Evolutionary conservation across 2,797 vertebrate species (phyloP), one percentile per base, ranked within the genome.

Genomic region (Schizothorax lantsangensis): DNA sequence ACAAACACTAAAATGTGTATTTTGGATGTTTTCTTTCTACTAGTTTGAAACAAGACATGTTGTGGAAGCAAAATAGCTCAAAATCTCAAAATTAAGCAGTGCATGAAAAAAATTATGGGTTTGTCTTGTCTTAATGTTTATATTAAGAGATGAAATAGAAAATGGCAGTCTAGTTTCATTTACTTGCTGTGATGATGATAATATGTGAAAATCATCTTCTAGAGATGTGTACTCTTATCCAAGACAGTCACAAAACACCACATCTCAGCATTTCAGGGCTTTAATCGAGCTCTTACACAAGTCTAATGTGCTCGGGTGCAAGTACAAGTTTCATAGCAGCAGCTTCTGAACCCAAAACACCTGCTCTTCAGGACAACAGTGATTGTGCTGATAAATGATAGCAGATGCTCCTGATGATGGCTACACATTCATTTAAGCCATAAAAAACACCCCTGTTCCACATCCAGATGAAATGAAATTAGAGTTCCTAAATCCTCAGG

Each of bases 241-340:
- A 75, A 19, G 17, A 30, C 45, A 52, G 40, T 79, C 64, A 79
- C 57, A 81, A 73, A 81, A 72, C 84, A 86, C 68, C 26, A 73
- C 68, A 80, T 86, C 52, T 87, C 78, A 81, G 78, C 84, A 81
- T 81, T 86, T 86, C 69, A 86, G 78, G 30, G 66, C 68, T 86
- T 92, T 94, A 90, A 86, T 86, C 86, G 89, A 85, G 80, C 95
- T 95, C 96, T 97, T 97, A 97, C 96, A 97, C 94, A 96, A 97
- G 96, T 96, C 93, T 95, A 95, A 86, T 97, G 94, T 95, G 95
- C 95, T 96, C 96, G 95, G 97, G 96, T 96, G 95, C 95, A 94
- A 96, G 96, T 96, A 97, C 96, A 96, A 96, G 95, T 96, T 95
- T 94, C 94, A 95, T 87, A 94, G 95, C 95, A 96, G 95, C 93